These are phyloP conservation scores for Panthera leo DNA, from an alignment of 2,113 vertebrate species.

Conservation along the genomic window DNA sequence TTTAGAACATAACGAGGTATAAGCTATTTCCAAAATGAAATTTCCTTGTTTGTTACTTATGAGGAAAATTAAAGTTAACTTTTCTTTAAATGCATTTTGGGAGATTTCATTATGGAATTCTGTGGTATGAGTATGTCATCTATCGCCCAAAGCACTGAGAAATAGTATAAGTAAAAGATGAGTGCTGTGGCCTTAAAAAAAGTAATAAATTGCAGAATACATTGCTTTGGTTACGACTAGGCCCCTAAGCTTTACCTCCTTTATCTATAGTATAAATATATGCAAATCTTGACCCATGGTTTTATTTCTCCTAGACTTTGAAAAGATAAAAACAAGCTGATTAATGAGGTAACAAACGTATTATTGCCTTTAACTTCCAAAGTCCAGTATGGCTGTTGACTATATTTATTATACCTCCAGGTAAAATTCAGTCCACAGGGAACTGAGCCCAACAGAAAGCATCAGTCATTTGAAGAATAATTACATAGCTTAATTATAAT, in stretches of 20 bases:
- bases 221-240: not conserved
- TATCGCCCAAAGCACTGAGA: constrained; percentile 21
- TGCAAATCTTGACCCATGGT: constrained; percentile 61
- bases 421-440: constrained; percentile 46
- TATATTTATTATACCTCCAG: constrained; percentile 71
- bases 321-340: constrained; percentile 72
- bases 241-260: constrained; percentile 52
- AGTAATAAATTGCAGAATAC: constrained; percentile 43
- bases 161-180: constrained; percentile 48
- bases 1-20: not conserved
- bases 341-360: constrained; percentile 63
- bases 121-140: not conserved
- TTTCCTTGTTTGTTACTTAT: not conserved
- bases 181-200: constrained; percentile 34
- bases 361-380: constrained; percentile 65
- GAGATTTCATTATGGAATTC: constrained; percentile 18
- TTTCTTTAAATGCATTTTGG: not conserved
- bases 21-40: not conserved
- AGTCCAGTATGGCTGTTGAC: constrained; percentile 44
- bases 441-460: constrained; percentile 32
- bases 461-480: constrained; percentile 65
- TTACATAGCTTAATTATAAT: constrained; percentile 62
- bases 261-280: constrained; percentile 61
- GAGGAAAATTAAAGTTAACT: constrained; percentile 10
- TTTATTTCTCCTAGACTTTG: constrained; percentile 47